These are phyloP conservation scores for Eira barbara DNA, from an alignment of 2,113 vertebrate genomes.

Conservation along the genomic window DNA sequence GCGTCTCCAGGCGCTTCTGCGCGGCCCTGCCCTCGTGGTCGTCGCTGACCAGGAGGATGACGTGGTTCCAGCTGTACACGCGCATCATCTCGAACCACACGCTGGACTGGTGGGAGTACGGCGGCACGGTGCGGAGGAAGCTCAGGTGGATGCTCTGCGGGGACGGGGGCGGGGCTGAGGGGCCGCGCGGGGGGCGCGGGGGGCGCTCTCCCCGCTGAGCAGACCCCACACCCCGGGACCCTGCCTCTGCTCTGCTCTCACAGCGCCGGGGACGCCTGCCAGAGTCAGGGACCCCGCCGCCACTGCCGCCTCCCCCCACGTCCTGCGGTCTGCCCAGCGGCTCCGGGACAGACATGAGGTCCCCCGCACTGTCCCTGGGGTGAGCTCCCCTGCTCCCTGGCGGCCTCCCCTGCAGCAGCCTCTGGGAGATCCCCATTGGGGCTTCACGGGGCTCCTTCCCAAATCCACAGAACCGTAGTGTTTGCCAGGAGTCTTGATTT, in stretches of 20 bases:
- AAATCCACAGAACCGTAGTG: accelerated
- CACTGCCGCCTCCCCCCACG: background rate
- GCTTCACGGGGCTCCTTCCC: background rate
- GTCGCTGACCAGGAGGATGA: conserved; percentile 97
- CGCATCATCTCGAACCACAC: conserved; percentile 99
- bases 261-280: accelerated
- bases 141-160: conserved; percentile 98
- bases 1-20: conserved; percentile 97
- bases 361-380: no score
- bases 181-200: background rate
- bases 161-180: background rate
- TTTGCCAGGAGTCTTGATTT: background rate
- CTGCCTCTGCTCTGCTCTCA: background rate
- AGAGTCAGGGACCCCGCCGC: background rate
- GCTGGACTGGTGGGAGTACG: conserved; percentile 98
- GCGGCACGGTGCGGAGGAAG: conserved; percentile 96
- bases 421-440: background rate
- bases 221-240: no score
- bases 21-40: conserved; percentile 98
- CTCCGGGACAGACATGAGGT: no score
- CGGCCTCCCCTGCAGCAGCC: no score
- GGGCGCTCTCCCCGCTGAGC: no score
- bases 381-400: no score
- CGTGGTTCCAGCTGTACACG: conserved; percentile 97
- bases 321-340: background rate